Base-by-base conservation (phyloP, 2,888 invertebrate species). In the Sesamia inferens region DNA sequence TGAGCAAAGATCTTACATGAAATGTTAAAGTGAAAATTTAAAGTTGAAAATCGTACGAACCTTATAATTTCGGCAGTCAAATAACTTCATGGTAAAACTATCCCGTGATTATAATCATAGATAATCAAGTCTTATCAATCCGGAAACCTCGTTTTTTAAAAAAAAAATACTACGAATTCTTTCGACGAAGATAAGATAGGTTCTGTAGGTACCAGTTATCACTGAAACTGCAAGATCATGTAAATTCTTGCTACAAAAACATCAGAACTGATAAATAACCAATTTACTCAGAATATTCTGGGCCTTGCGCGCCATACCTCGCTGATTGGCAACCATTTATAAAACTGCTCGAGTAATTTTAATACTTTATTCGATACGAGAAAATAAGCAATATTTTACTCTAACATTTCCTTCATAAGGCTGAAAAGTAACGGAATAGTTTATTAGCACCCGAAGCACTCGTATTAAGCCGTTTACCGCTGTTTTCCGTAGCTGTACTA, bases 111-210 rank as follows among this genome's bases (percentile, higher is more conserved):
- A 44, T 44, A 44, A 31, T 10, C 42, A 42, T 42, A 11, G 22
- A 74, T 19, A 31, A 31, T 24, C n/a, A 51, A 0, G 14, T 47
- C 48, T 77, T 77, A 77, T 78, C 76, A 39, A 24, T 62, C 51
- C 79, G 73, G 73, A 73, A 73, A 67, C 57, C 54, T 78, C 70
- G 65, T 65, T 39, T 47, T 51, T 31, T 0, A 0, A 19, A 51
- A 51, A n/a, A n/a, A n/a, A n/a, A n/a, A n/a, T 51, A 76, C 63
- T 63, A 19, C 62, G 57, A 63, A 58, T 73, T 66, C 57, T 47
- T 67, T 63, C 13, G 16, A 51, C n/a, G 19, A 42, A 57, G 79
- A 77, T 77, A 73, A 78, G 73, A 78, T 77, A 58, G 1, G 39
- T 78, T 16, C 6, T 19, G 31, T 19, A 47, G 0, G 22, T 44